Evolutionary conservation across 2,888 invertebrate species (phyloP), one percentile per base, ranked within the genome.

Genomic region (Drosophila mayaguana): DNA sequence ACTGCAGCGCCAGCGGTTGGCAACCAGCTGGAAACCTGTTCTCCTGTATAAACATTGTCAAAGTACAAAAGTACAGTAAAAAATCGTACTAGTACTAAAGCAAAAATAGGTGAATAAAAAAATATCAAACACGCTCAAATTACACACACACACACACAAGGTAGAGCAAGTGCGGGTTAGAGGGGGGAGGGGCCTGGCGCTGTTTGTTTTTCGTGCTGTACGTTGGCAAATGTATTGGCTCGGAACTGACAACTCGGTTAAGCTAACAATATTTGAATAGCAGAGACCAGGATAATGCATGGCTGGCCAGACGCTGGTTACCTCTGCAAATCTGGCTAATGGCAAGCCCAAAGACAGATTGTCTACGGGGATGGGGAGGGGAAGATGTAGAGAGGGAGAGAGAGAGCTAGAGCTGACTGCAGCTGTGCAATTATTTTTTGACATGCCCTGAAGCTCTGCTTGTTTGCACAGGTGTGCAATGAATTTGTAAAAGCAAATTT

Each of bases 241-340:
- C 53, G 85, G 81, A 85, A 82, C 72, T 82, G 82, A 85, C 85
- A 82, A 85, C 80, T 82, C 80, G 85, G 85, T 85, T 85, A 82
- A 82, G 78, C 82, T 83, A 82, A 82, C 82, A 82, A 85, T 82
- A 85, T 82, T 82, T 85, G 82, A 80, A 82, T 82, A 81, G 85
- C 50, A 71, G 56, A 71, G 56, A 61, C 73, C 72, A 72, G 65
- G 72, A 72, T 72, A 72, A 73, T 73, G 67, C 66, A 66, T 67
- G 73, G 62, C 62, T 73, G 59, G 63, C 59, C 63, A 66, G 62
- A 57, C 54, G 59, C 61, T 60, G 82, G 82, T 82, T 75, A 65
- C 62, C 68, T 61, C 62, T 53, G 54, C 68, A 70, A 80, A 83
- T 83, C 83, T 70, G 64, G 73, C 83, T 83, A 80, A 83, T 83